Conservation (phyloP, 2,888 invertebrate species). For the Clistopyga incitator region DNA sequence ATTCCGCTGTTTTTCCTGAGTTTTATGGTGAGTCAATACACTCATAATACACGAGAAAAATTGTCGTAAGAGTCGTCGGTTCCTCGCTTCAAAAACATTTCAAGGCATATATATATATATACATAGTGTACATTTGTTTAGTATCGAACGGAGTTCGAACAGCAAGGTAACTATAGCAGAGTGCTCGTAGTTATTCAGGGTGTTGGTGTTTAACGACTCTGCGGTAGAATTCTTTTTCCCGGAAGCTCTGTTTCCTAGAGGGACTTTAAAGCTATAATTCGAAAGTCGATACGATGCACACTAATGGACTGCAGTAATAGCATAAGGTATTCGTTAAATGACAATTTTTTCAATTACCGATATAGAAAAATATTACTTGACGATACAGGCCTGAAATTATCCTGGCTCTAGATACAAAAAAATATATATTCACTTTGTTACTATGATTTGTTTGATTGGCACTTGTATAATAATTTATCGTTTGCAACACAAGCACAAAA, state of each 20-base stretch:
- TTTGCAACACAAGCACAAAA: no score
- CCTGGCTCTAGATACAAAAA: no score
- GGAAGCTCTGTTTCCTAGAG: not conserved
- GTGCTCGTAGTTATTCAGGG: constrained; percentile 7
- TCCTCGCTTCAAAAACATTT: not conserved
- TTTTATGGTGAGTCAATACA: constrained; percentile 3
- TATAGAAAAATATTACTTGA: not conserved
- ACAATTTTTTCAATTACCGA: no score
- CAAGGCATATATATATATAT: not conserved
- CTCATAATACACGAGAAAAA: not conserved
- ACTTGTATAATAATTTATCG: no score
- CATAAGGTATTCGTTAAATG: not conserved
- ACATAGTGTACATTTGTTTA: not conserved
- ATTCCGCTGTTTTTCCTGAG: not conserved
- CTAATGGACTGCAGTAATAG: not conserved
- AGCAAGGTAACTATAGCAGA: not conserved
- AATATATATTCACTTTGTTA: no score
- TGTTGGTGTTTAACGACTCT: constrained; percentile 2
- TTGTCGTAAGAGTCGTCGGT: not conserved
- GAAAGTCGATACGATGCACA: not conserved
- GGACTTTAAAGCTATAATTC: not conserved
- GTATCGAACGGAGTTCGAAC: not conserved
- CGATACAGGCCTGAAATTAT: no score
- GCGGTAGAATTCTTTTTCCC: constrained; percentile 2
- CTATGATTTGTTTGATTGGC: no score